Percentiles rank a stretch among this genome's conserved stretches.
These are phyloP conservation scores for Indicator maculatus DNA, from an alignment of 2,113 vertebrate genomes.

Conservation along the genomic window DNA sequence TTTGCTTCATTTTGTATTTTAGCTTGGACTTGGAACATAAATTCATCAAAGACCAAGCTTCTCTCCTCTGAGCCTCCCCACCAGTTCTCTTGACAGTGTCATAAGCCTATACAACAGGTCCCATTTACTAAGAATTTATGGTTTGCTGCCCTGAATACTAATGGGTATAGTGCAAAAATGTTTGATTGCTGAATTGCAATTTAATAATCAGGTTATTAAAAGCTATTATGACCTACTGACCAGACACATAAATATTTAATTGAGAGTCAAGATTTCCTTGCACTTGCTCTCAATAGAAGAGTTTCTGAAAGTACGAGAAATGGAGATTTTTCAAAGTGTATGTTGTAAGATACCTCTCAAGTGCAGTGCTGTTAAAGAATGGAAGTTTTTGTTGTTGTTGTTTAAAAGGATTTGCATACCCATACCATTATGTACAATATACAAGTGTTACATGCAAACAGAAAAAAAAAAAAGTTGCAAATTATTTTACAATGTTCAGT, in stretches of 20 bases:
- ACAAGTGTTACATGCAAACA: not conserved
- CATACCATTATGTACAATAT: not conserved
- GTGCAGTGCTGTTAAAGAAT: not conserved
- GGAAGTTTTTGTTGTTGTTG: not conserved
- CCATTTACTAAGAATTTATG: constrained; percentile 43
- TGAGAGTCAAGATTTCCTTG: constrained; percentile 30
- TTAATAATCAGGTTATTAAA: constrained; percentile 59
- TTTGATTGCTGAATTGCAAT: constrained; percentile 37
- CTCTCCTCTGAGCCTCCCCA: not conserved
- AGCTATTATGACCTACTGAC: not conserved
- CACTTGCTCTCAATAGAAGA: not conserved
- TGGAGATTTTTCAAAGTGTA: not conserved
- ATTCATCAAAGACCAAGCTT: not conserved
- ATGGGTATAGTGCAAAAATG: not conserved
- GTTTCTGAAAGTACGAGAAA: not conserved
- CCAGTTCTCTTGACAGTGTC: not conserved
- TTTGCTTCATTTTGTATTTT: not conserved
- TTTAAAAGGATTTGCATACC: not conserved
- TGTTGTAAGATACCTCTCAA: not conserved
- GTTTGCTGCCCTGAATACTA: not conserved
- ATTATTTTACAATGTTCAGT: not conserved
- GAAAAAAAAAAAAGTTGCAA: not conserved
- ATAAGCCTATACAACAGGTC: not conserved
- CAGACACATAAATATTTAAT: constrained; percentile 60
- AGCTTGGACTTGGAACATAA: not conserved